A percentile compares a stretch with the other conserved stretches of the same genome.
phyloP scores from a whole-genome alignment of 35 echinoderm and acorn worm species.

The Heliocidaris erythrogramma region DNA sequence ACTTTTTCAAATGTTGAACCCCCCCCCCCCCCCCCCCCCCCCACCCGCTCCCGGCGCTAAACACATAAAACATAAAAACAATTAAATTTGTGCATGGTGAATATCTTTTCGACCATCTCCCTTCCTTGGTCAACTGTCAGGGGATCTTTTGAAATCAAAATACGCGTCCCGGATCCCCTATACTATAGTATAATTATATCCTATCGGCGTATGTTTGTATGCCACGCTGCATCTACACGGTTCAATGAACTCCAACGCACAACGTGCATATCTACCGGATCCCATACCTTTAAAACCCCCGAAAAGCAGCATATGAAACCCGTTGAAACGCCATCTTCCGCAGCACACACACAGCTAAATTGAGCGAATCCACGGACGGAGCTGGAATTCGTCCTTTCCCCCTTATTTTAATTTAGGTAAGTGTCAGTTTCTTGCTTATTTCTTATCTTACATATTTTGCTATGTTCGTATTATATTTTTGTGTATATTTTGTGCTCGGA shows the following conservation, averaged over 20 bases:
- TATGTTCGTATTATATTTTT: background rate
- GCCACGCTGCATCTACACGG: background rate
- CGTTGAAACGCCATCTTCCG: slow-evolving; percentile 45
- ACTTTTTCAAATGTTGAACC: too few species aligned
- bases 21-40: too few species aligned
- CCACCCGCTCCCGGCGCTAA: too few species aligned
- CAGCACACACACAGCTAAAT: background rate
- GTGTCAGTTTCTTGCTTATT: background rate
- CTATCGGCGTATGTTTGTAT: too few species aligned
- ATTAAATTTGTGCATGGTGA: too few species aligned
- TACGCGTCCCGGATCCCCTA: too few species aligned
- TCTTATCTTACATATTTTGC: background rate
- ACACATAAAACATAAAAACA: too few species aligned
- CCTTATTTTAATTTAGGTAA: slow-evolving; percentile 33
- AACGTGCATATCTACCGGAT: too few species aligned
- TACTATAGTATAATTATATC: too few species aligned
- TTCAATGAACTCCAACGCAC: background rate
- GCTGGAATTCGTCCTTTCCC: slow-evolving; percentile 43
- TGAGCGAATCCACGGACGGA: slow-evolving; percentile 2
- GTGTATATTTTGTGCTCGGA: background rate
- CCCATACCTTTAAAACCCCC: slow-evolving; percentile 5
- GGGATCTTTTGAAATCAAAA: too few species aligned
- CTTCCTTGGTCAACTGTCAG: too few species aligned
- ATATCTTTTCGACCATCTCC: too few species aligned
- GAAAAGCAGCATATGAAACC: slow-evolving; percentile 25